Base-by-base conservation (phyloP, 2,113 vertebrate species). In the Archocentrus centrarchus region DNA sequence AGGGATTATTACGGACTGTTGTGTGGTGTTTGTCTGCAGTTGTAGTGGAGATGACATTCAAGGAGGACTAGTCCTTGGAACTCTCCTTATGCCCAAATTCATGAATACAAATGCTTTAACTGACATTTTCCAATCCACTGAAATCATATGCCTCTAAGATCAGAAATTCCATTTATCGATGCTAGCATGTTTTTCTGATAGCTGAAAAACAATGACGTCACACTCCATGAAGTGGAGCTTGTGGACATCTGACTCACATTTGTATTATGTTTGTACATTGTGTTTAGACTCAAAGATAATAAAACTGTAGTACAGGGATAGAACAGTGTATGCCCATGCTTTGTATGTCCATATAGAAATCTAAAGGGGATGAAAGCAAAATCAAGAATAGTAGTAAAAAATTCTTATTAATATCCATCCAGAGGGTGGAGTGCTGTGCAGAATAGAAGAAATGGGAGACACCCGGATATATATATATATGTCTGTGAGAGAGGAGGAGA, bases 71-170 rank as follows among this genome's bases (percentile, higher is more conserved):
- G 57, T 30, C n/a, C 37, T 24, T 22, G 58, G 88, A 88, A 91
- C 18, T 30, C 55, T 61, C 63, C 86, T 82, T 73, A 27, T 17
- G 11, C 6, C 10, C 77, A 82, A 75, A 77, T 73, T 75, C 63
- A 82, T 85, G 83, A 93, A 85, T 92, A 80, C 75, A 91, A 92
- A 70, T 82, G 86, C 86, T 89, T 86, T 89, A 84, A 88, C 79
- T 47, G 50, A 73, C 17, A 73, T 55, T 55, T 11, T 70, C 17
- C 10, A 53, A 32, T 32, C 47, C 17, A 10, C 3, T 53, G 11
- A 24, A 70, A 70, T 30, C 41, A 13, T 20, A 35, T 35, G 27
- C 11, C 47, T 73, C 53, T 27, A 35, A 73, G 47, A n/a, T 35
- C 32, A 7, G 32, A 73, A 73, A 73, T 55, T 73, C 50, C 17